A percentile compares a stretch with the other conserved stretches of the same genome.
phyloP scores from a whole-genome alignment of 2,113 vertebrate species.

The Gopherus evgoodei region DNA sequence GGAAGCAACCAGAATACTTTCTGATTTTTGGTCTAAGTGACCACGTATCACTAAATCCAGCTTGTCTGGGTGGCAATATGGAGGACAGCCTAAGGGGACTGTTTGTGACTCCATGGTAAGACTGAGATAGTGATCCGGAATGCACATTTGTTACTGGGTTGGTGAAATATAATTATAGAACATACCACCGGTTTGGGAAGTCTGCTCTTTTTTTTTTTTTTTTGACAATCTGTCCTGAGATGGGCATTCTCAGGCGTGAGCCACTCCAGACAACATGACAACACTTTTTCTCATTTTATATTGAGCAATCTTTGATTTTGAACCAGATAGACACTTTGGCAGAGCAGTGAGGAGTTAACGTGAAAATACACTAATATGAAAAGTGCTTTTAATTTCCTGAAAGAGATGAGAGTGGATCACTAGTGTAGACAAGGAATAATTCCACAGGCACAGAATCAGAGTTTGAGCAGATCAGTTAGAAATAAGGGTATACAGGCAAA shows the following conservation, averaged over 20 bases:
- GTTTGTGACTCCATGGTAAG: no score
- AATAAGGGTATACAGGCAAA: background rate
- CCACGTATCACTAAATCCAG: no score
- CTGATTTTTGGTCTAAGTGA: no score
- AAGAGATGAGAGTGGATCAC: background rate
- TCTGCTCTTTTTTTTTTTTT: background rate
- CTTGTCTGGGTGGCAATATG: no score
- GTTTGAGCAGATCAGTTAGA: background rate
- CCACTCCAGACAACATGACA: background rate
- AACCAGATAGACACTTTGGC: background rate
- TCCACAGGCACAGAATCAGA: background rate
- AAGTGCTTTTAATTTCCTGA: background rate
- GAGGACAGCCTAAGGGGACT: no score
- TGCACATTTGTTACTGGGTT: no score
- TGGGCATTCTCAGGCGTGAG: background rate
- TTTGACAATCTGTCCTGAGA: background rate
- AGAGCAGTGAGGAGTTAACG: background rate
- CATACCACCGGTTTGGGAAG: background rate
- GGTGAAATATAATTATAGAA: background rate
- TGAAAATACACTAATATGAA: background rate
- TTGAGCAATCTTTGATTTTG: background rate
- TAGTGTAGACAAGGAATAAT: no score
- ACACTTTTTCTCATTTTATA: background rate
- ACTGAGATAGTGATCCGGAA: no score
- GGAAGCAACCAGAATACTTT: no score